Conservation (phyloP, 2,113 vertebrate species). For the Paradoxurus hermaphroditus region DNA sequence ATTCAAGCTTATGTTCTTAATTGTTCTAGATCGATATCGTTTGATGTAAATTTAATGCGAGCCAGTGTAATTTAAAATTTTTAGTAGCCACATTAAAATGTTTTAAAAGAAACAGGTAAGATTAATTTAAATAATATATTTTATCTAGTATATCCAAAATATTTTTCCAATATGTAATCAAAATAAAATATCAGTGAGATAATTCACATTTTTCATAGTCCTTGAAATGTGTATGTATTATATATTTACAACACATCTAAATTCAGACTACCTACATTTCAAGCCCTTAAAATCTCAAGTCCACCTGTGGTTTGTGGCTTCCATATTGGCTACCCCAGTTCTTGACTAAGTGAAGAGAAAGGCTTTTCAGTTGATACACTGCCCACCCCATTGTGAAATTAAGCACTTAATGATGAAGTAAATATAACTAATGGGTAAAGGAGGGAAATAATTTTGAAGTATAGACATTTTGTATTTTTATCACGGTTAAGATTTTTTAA, state of each 20-base stretch:
- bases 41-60: not conserved
- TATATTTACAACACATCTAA: not conserved
- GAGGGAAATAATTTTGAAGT: not conserved
- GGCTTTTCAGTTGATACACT: not conserved
- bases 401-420: not conserved
- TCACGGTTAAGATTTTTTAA: not conserved
- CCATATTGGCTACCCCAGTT: not conserved
- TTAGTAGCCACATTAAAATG: not conserved
- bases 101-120: not conserved
- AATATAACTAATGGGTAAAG: constrained; percentile 22
- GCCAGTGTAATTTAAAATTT: not conserved
- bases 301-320: not conserved
- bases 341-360: not conserved
- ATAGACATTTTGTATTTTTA: not conserved
- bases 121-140: not conserved
- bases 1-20: not conserved
- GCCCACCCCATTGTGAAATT: not conserved
- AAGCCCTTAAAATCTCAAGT: constrained; percentile 14
- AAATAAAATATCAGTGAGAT: not conserved
- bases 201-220: not conserved
- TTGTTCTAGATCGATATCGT: not conserved
- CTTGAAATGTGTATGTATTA: not conserved
- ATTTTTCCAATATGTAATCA: constrained; percentile 20
- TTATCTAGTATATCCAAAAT: not conserved
- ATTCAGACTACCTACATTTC: constrained; percentile 10